These are phyloP conservation scores for Nomada goodeniana DNA, from an alignment of 2,888 invertebrate species.

Conservation along the genomic window DNA sequence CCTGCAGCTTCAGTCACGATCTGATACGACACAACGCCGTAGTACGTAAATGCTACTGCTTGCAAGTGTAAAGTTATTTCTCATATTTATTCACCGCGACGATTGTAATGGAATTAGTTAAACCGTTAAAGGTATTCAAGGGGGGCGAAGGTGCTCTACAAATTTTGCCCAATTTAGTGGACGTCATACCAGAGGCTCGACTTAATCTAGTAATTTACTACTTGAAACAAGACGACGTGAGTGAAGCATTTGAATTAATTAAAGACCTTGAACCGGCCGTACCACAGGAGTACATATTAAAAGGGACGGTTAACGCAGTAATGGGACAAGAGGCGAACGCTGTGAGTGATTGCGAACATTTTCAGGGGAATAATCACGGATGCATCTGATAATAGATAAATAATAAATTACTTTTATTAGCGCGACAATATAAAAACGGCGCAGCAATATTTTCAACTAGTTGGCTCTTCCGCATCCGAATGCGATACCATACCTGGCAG, in stretches of 20 bases:
- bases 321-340: slow-evolving; percentile 96
- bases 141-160: slow-evolving; percentile 97
- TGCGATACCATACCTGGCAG: slow-evolving; percentile 99
- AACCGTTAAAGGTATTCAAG: slow-evolving; percentile 88
- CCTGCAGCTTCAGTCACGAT: slow-evolving; percentile 93
- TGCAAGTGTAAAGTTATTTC: not conserved
- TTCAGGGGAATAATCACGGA: not conserved
- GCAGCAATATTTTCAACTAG: slow-evolving; percentile 97
- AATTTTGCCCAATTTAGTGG: slow-evolving; percentile 95
- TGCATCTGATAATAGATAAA: not conserved
- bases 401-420: slow-evolving; percentile 86
- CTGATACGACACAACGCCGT: slow-evolving; percentile 97
- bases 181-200: slow-evolving; percentile 98
- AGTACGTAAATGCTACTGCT: slow-evolving; percentile 80
- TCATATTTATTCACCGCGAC: not conserved
- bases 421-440: slow-evolving; percentile 97
- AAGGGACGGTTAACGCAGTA: slow-evolving; percentile 97
- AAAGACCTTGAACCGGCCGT: slow-evolving; percentile 97
- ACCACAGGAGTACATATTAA: slow-evolving; percentile 97
- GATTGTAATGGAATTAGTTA: not conserved
- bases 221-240: slow-evolving; percentile 93
- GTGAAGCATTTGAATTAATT: slow-evolving; percentile 94
- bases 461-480: slow-evolving; percentile 98
- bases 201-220: slow-evolving; percentile 98
- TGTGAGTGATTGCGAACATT: slow-evolving; percentile 85